phyloP scores from a whole-genome alignment of 1,140 invertebrate genomes.

The Cydia fagiglandana region DNA sequence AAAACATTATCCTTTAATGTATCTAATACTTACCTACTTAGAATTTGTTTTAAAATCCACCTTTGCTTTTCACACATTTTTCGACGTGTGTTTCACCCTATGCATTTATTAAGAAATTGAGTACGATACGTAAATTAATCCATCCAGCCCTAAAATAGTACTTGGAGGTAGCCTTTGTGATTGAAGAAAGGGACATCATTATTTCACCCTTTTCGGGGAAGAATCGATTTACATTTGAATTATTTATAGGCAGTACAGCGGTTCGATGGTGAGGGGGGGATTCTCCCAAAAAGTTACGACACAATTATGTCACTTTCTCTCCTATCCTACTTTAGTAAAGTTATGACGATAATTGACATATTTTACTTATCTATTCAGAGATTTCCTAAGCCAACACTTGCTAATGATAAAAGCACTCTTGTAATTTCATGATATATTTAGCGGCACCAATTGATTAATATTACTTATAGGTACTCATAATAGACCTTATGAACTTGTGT shows the following conservation, averaged over 20 bases:
- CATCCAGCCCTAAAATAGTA: neutral
- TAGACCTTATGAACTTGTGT: too few species aligned
- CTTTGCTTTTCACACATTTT: too few species aligned
- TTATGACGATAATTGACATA: neutral
- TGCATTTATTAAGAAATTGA: slow-evolving; percentile 9
- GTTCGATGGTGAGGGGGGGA: slow-evolving; percentile 1
- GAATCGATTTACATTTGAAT: slow-evolving; percentile 31
- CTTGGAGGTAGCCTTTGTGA: slow-evolving; percentile 22
- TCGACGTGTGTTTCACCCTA: too few species aligned
- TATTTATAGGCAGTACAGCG: slow-evolving; percentile 28
- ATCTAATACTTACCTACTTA: too few species aligned
- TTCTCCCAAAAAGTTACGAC: slow-evolving; percentile 20
- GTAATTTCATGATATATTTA: too few species aligned
- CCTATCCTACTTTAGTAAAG: slow-evolving; percentile 9
- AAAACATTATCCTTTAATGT: too few species aligned
- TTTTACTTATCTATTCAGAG: neutral
- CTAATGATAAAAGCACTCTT: too few species aligned
- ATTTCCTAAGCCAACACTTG: neutral
- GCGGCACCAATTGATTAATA: too few species aligned
- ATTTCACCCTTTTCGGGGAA: slow-evolving; percentile 24
- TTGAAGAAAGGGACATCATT: slow-evolving; percentile 28
- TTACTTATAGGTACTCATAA: too few species aligned
- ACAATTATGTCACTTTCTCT: slow-evolving; percentile 16
- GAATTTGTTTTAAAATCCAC: too few species aligned
- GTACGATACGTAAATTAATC: neutral